Base-by-base conservation (phyloP, 2,797 vertebrate genomes). In the Platyrinchus mystaceus region DNA sequence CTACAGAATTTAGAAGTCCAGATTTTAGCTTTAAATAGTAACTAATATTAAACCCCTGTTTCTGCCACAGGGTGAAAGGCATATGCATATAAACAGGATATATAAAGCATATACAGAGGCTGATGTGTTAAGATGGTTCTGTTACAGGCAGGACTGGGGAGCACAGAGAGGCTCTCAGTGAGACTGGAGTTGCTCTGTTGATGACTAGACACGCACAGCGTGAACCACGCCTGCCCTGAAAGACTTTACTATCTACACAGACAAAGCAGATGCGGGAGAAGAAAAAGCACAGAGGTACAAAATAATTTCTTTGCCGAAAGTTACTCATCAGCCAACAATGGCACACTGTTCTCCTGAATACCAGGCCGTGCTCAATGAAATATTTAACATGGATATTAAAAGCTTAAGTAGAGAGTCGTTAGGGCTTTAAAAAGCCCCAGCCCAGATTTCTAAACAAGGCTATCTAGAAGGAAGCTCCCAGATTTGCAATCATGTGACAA, bases 371-470 rank as follows among this genome's bases (percentile, higher is more conserved):
- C 71, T 77, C 80, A 88, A 58, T 39, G 41, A 91, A 69, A 70
- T 78, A 76, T 69, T 87, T 76, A 73, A 59, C 39, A 10, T 27
- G 39, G 81, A 74, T 87, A 93, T 95, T 93, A 96, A 93, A 90
- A 89, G 81, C 86, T 93, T 94, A 94, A 87, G 44, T 0, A 79
- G 70, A 71, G 86, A 93, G 90, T 94, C 28, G 11, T 86, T 81
- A 90, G 13, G 36, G 37, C n/a, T 93, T 86, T 90, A 47, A 88
- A 75, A 93, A 22, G 90, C 47, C 66, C 28, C 92, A 79, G 88
- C 95, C 88, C 86, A 76, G 52, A 91, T 95, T 88, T 88, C 93
- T 78, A 90, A 93, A 82, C 64, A 91, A 69, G 47, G 47, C 77
- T 93, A 73, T 91, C 91, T 83, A 70, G 78, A 82, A 85, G 41